Evolutionary conservation across 2,888 invertebrate genomes (phyloP).

Genomic region (Lasiommata megera): DNA sequence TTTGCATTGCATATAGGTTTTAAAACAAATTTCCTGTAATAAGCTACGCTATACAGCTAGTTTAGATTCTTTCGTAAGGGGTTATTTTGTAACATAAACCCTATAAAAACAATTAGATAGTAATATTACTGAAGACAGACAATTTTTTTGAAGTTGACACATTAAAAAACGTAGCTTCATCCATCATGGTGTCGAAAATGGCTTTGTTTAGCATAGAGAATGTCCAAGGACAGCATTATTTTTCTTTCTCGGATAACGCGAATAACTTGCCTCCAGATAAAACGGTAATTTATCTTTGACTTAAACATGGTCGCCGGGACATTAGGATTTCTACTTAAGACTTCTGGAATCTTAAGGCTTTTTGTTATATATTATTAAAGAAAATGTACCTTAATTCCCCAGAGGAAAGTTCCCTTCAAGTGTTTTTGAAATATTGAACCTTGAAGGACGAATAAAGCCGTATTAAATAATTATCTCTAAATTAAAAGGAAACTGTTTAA

Average conservation of each 20-base stretch:
- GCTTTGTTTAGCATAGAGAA: constrained; percentile 50
- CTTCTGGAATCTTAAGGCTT: background rate
- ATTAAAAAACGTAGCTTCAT: constrained; percentile 38
- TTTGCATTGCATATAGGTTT: no score
- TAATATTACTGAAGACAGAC: background rate
- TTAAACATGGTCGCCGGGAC: constrained; percentile 23
- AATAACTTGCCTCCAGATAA: constrained; percentile 47
- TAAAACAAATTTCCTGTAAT: no score
- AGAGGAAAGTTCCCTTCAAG: no score
- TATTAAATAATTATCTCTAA: no score
- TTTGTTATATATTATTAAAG: background rate
- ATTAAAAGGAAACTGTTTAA: no score
- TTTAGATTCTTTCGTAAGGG: no score
- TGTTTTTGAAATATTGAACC: no score
- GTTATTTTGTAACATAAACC: no score
- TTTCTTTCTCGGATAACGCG: constrained; percentile 42
- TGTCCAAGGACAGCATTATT: constrained; percentile 44
- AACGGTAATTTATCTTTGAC: constrained; percentile 51
- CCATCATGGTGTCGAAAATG: constrained; percentile 50
- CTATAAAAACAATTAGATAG: no score
- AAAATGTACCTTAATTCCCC: background rate
- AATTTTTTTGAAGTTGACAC: constrained; percentile 5
- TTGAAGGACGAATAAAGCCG: background rate
- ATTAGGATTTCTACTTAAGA: constrained; percentile 10
- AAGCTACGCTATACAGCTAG: no score